Evolutionary conservation across 2,888 invertebrate genomes (phyloP).

Genomic region (Pollenia amentaria): DNA sequence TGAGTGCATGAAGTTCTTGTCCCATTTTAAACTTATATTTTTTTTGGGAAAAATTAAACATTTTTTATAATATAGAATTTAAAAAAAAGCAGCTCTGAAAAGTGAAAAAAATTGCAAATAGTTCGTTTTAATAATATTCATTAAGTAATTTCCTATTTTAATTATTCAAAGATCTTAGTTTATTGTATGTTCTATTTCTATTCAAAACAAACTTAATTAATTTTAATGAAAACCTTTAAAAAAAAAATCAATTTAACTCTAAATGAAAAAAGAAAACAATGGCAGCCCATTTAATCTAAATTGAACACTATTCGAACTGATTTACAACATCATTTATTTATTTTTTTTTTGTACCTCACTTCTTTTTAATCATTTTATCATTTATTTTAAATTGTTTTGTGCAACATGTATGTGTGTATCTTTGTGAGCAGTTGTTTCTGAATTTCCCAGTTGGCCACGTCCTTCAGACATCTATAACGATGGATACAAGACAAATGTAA

Average conservation of each 20-base stretch:
- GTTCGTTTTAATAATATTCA: no score
- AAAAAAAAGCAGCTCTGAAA: no score
- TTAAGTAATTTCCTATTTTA: neutral
- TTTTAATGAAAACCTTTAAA: neutral
- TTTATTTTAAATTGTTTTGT: slow-evolving; percentile 8
- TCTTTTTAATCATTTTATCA: slow-evolving; percentile 19
- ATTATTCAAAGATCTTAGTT: neutral
- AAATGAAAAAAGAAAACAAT: slow-evolving; percentile 1
- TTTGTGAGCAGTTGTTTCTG: neutral
- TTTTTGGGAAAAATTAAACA: no score
- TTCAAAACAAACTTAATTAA: neutral
- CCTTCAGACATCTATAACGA: no score
- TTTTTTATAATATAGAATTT: no score
- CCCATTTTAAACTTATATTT: no score
- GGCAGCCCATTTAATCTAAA: slow-evolving; percentile 43
- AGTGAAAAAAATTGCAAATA: no score
- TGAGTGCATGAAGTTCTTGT: no score
- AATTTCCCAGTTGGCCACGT: no score
- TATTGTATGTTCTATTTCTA: neutral
- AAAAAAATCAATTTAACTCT: slow-evolving; percentile 40
- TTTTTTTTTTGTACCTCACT: neutral
- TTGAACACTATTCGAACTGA: slow-evolving; percentile 27
- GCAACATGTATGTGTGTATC: neutral
- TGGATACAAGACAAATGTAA: no score
- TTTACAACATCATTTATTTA: slow-evolving; percentile 6